Evolutionary conservation across 2,888 invertebrate species (phyloP).

Genomic region (Esperia sulphurella): DNA sequence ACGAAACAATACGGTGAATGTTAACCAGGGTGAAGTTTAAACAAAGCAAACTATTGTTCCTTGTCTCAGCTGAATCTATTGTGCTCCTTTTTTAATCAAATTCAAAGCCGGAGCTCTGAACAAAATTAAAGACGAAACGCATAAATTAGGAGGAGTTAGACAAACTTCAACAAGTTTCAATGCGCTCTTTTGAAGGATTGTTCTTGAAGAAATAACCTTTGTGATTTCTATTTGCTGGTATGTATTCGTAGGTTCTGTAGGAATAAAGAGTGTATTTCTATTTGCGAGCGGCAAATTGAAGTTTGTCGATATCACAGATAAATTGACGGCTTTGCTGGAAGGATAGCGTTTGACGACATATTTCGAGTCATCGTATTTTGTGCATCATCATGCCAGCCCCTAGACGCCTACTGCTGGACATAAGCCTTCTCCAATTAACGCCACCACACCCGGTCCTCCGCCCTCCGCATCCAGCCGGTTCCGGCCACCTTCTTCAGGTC

Average conservation of each 20-base stretch:
- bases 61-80: constrained; percentile 40
- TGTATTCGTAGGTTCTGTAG: not conserved
- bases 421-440: too few species aligned
- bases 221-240: constrained; percentile 13
- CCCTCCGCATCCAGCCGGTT: too few species aligned
- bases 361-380: too few species aligned
- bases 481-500: too few species aligned
- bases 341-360: not conserved
- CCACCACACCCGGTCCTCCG: too few species aligned
- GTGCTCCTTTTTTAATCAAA: constrained; percentile 61
- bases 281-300: constrained; percentile 8
- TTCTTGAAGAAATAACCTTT: constrained; percentile 9
- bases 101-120: constrained; percentile 42
- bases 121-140: constrained; percentile 65
- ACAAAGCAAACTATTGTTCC: constrained; percentile 40
- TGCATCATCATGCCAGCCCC: too few species aligned
- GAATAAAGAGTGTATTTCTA: constrained; percentile 19
- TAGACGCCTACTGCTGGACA: too few species aligned
- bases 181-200: constrained; percentile 39
- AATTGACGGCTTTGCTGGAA: not conserved
- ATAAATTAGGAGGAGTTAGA: constrained; percentile 65
- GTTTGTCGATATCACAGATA: not conserved
- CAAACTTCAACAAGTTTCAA: constrained; percentile 59
- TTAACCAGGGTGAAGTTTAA: constrained; percentile 11
- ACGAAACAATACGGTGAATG: constrained; percentile 4